A percentile compares a stretch with the other conserved stretches of the same genome.
Conservation (phyloP, 1,140 invertebrate genomes). For the Anadara kagoshimensis region DNA sequence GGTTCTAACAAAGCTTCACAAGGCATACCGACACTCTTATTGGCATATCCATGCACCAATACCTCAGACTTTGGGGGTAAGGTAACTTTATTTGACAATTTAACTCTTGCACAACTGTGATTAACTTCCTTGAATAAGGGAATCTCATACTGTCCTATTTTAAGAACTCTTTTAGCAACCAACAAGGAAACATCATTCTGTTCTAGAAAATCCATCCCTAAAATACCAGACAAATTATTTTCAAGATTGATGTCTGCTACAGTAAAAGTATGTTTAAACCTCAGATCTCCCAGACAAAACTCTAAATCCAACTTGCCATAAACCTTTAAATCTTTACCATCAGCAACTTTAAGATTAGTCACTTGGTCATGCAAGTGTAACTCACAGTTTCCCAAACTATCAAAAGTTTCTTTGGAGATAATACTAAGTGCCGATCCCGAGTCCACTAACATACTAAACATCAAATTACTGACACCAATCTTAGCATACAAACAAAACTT, state of each 20-base stretch:
- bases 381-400: background rate
- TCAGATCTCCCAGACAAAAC: slow-evolving; percentile 3
- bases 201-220: slow-evolving; percentile 25
- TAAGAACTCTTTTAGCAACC: too few species aligned
- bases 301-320: too few species aligned
- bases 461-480: background rate
- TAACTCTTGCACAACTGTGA: too few species aligned
- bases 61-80: too few species aligned
- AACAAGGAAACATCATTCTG: slow-evolving; percentile 11
- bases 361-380: background rate
- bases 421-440: background rate
- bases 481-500: background rate
- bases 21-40: too few species aligned
- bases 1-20: background rate
- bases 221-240: slow-evolving; percentile 3
- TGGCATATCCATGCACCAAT: too few species aligned
- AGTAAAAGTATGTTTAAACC: background rate
- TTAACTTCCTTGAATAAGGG: too few species aligned
- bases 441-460: background rate
- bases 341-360: too few species aligned
- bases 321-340: too few species aligned
- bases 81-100: too few species aligned
- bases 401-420: background rate
- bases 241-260: background rate
- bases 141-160: too few species aligned